Evolutionary conservation across 2,113 vertebrate genomes (phyloP).

Genomic region (Oxygymnocypris stewartii): DNA sequence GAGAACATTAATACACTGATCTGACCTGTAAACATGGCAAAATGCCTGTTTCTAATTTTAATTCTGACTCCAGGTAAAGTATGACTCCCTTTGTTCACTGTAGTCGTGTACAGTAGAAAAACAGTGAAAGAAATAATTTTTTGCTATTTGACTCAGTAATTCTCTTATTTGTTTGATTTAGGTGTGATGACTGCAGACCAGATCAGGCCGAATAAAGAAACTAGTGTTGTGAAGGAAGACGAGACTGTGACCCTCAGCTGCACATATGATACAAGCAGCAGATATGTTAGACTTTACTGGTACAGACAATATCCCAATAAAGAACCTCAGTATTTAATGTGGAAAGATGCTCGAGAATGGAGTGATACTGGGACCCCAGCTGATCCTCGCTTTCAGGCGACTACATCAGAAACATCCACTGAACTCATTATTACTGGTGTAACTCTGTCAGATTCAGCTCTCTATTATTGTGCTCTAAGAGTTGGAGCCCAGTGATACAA

Average conservation of each 20-base stretch:
- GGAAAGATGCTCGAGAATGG: too few relatives aligned
- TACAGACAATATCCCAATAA: not conserved
- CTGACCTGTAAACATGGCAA: not conserved
- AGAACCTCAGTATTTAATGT: not conserved
- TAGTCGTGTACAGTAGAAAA: not conserved
- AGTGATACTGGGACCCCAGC: not conserved
- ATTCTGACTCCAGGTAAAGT: not conserved
- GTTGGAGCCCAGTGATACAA: too few relatives aligned
- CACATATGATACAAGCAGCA: too few relatives aligned
- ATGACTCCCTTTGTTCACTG: not conserved
- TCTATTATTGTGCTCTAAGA: too few relatives aligned
- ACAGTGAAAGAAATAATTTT: not conserved
- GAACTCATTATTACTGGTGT: not conserved
- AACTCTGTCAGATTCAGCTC: not conserved
- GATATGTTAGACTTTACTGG: too few relatives aligned
- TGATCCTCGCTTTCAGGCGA: not conserved
- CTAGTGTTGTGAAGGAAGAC: not conserved
- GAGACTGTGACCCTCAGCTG: not conserved
- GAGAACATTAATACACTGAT: not conserved
- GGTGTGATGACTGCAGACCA: slow-evolving; percentile 10
- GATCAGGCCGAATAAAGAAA: not conserved
- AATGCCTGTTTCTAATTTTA: not conserved
- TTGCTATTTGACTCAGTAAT: not conserved
- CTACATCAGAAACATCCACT: not conserved
- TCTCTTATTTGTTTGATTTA: not conserved